Evolutionary conservation across 92 coral and sea anemone species (phyloP), one percentile per base, ranked within the genome.

Genomic region (Phenganax subtilis): DNA sequence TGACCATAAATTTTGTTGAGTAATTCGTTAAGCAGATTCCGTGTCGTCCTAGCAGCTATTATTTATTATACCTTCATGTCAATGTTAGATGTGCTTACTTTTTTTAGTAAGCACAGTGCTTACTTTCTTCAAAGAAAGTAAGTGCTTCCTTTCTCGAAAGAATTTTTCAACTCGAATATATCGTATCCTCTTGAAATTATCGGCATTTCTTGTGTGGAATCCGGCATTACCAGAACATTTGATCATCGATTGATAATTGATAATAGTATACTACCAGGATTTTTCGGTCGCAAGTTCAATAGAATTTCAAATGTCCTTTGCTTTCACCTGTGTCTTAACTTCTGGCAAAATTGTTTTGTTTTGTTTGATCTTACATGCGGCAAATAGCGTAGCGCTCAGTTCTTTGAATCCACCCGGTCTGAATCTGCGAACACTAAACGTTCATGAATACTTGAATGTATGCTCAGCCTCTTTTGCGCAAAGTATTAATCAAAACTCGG

Each of bases 251-350:
- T 31, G 81, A 28, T 57, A 57, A 55, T 85, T 88, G 10, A 89
- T 89, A 75, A 91, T 87, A 57, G 93, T 91, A 65, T 86, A 93
- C 72, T 93, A 85, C 69, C 91, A 87, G 28, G 93, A 93, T 44
- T 85, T 91, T 55, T 93, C 84, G 7, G 92, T 83, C 3, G 97
- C 93, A 55, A 75, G 82, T 47, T 93, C 97, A 10, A 90, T 87
- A 56, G 92, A 89, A 71, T 84, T 88, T 15, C 97, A 93, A 1
- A 93, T 91, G 54, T 93, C 97, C 61, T 91, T 87, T 9, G 91
- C 80, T 80, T 88, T 91, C 31, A 84, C 90, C 54, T 88, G 93
- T 31, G 91, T 85, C 30, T 82, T 69, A 27, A 93, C 83, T 8
- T 93, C 97, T 12, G 97, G 97, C 9, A 93, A 90, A 62, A 93